Percentiles rank a stretch among this genome's conserved stretches.
Conservation (phyloP, 1,140 invertebrate genomes). For the Stegodyphus dumicola region DNA sequence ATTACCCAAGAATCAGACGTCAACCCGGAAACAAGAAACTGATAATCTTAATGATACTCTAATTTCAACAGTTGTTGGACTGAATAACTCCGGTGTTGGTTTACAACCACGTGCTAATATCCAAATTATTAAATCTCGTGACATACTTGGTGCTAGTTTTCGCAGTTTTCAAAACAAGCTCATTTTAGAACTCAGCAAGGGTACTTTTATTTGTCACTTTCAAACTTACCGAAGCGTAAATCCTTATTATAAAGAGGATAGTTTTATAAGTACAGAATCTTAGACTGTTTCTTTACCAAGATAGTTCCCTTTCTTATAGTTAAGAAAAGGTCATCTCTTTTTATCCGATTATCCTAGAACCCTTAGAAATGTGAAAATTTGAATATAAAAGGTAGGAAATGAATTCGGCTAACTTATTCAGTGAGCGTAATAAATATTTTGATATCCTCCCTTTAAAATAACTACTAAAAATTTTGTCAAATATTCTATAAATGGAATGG, state of each 20-base stretch:
- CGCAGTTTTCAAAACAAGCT: constrained; percentile 36
- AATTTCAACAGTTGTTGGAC: constrained; percentile 45
- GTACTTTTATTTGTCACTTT: constrained; percentile 15
- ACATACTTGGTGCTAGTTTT: constrained; percentile 28
- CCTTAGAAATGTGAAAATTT: no score
- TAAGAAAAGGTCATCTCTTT: no score
- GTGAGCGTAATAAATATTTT: no score
- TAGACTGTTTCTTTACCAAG: no score
- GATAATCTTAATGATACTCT: constrained; percentile 55
- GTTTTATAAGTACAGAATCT: no score
- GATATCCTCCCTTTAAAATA: no score
- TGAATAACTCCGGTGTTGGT: constrained; percentile 51
- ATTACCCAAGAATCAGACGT: constrained; percentile 24
- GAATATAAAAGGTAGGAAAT: no score
- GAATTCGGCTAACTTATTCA: no score
- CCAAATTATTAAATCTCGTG: constrained; percentile 32
- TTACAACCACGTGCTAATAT: constrained; percentile 40
- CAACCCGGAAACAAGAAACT: constrained; percentile 41
- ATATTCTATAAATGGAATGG: no score
- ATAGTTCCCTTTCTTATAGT: no score
- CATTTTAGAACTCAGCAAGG: constrained; percentile 17
- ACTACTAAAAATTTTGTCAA: no score
- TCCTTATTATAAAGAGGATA: constrained; percentile 16
- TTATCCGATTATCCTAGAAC: no score
- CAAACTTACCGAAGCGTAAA: constrained; percentile 17